Base-by-base conservation (phyloP, 1,140 invertebrate species). In the Scaptomyza pallida region DNA sequence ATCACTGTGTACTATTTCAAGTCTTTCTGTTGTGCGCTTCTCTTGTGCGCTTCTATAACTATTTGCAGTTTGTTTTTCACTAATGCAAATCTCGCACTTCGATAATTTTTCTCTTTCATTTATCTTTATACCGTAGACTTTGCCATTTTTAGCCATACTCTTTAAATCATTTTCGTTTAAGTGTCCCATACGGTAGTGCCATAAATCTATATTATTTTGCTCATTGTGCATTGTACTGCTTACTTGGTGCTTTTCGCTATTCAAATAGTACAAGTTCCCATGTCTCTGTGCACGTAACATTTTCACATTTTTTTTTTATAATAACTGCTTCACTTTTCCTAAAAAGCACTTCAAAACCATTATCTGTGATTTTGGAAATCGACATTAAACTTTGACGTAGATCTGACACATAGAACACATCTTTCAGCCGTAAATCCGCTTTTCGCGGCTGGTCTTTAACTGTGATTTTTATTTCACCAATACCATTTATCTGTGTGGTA, bases 251-350 rank as follows among this genome's bases (percentile, higher is more conserved):
- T 48, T 12, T 37, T 48, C 30, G 10, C 4, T 15, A 10, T 40
- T 17, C 19, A 60, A 33, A 15, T 56, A 44, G 26, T 44, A 56
- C 12, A 56, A 17, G 2, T 59, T 59, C 35, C 56, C 43, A 13
- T 50, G 26, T 50, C 16, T 0, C 15, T 48, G 21, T 21, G 56
- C 56, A 26, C 56, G 30, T 1, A 48, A 13, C 56, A 44, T 37
- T n/a, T 35, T 43, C 8, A 21, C 21, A 41, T 60, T 60, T 13
- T 50, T 60, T n/a, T 17, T 60, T 60, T 5, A 60, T 5, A 23
- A 60, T 48, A 35, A 48, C 17, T 10, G 56, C 44, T 19, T 50
- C 44, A n/a, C 48, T 48, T 50, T 61, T 61, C 10, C 44, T 6
- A 37, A 60, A 60, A 40, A 40, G 33, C 3, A 48, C 30, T 35